Evolutionary conservation across 2,888 invertebrate species (phyloP), one percentile per base, ranked within the genome.

Genomic region (Drosophila prolongata): DNA sequence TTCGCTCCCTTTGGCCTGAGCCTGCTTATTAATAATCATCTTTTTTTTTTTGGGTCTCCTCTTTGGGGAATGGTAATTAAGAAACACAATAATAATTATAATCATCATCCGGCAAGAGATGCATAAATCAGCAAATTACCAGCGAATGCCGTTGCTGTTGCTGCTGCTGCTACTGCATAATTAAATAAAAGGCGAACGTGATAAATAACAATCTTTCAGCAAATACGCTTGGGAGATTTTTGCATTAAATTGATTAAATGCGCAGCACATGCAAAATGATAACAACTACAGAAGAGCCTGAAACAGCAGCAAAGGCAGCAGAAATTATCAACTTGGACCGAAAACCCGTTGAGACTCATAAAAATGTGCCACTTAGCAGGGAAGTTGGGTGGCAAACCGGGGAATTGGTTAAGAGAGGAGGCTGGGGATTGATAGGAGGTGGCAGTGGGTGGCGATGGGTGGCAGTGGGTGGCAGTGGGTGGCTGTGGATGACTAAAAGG

Each of bases 201-300:
- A 84, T 84, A 84, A 84, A 84, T 84, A 84, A 85, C 83, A 83
- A 85, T 83, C 83, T 84, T 85, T 78, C 78, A 87, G 72, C 71
- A 71, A 78, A 76, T 77, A 71, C 86, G 75, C 83, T 69, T 30
- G 84, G 84, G 84, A 83, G 78, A 80, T 80, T 80, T 85, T 80
- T 82, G 80, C 87, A 85, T 85, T 84, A 87, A 86, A 87, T 82
- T 87, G 87, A 86, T 86, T 86, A 85, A 85, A 85, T 86, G 77
- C 85, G 83, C 76, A 78, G 83, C 86, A 83, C 83, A 80, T 81
- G 84, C 79, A 86, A 86, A 81, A 83, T 78, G 84, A 85, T 81
- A 84, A 84, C 76, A 81, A 66, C 80, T 66, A 57, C 55, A 69
- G 44, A 47, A 47, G 49, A 16, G 35, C 16, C 49, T 34, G 46